phyloP scores from a whole-genome alignment of 1,140 invertebrate species.

The Megalonaias nervosa region DNA sequence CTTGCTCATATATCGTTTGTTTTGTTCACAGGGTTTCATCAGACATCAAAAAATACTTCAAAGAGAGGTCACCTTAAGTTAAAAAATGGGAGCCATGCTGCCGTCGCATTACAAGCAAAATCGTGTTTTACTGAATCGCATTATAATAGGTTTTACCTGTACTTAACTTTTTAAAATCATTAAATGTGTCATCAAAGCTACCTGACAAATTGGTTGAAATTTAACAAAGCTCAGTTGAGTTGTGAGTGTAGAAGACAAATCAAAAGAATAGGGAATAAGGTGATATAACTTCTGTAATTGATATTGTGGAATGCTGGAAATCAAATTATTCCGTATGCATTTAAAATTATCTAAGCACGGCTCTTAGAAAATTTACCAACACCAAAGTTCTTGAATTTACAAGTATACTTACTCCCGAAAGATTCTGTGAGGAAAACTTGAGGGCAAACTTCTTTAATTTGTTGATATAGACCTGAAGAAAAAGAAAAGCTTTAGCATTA shows the following conservation, averaged over 20 bases:
- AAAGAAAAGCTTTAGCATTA: constrained; percentile 32
- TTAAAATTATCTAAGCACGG: neutral
- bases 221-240: too few species aligned
- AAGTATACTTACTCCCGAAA: constrained; percentile 71
- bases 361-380: neutral
- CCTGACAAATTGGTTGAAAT: too few species aligned
- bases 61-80: too few species aligned
- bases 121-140: too few species aligned
- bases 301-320: neutral
- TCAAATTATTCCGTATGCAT: neutral
- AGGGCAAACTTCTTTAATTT: constrained; percentile 86
- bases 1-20: too few species aligned
- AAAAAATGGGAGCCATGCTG: too few species aligned
- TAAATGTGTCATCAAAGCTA: too few species aligned
- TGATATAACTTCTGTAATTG: neutral
- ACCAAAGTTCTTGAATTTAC: neutral
- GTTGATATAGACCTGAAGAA: constrained; percentile 82
- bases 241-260: neutral
- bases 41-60: too few species aligned
- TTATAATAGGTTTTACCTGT: too few species aligned
- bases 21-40: too few species aligned
- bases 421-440: constrained; percentile 77
- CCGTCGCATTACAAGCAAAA: too few species aligned
- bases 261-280: neutral
- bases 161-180: too few species aligned